Conservation (phyloP, 2,888 invertebrate species). For the Epirrhoe tristata region DNA sequence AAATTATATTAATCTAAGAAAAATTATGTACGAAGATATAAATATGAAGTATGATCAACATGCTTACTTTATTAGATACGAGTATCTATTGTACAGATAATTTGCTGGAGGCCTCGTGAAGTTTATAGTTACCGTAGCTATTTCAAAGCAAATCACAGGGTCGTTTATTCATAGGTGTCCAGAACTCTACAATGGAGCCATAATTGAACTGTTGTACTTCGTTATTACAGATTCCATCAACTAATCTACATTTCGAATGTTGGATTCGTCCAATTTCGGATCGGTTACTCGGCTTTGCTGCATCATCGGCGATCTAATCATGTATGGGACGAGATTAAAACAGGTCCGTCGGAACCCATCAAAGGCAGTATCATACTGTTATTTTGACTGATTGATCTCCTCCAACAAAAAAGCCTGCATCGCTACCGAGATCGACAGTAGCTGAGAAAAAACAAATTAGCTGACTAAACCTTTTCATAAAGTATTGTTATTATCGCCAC, state of each 20-base stretch:
- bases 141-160: not conserved
- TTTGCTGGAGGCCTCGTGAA: too few species aligned
- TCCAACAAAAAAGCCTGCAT: slow-evolving; percentile 80
- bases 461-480: slow-evolving; percentile 85
- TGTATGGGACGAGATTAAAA: slow-evolving; percentile 84
- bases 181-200: slow-evolving; percentile 21
- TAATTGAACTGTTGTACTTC: slow-evolving; percentile 41
- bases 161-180: slow-evolving; percentile 6
- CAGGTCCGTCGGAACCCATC: slow-evolving; percentile 82
- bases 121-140: not conserved
- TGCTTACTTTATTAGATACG: too few species aligned
- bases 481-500: slow-evolving; percentile 84
- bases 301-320: slow-evolving; percentile 84
- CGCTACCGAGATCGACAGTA: slow-evolving; percentile 85
- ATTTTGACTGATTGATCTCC: slow-evolving; percentile 86
- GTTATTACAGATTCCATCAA: slow-evolving; percentile 57
- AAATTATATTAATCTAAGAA: too few species aligned
- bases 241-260: slow-evolving; percentile 69
- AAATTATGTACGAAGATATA: too few species aligned
- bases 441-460: slow-evolving; percentile 85
- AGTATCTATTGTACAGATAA: too few species aligned
- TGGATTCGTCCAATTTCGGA: slow-evolving; percentile 75
- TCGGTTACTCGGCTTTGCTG: slow-evolving; percentile 80
- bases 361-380: slow-evolving; percentile 86
- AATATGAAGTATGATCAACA: too few species aligned